Evolutionary conservation across 2,888 invertebrate species (phyloP).

Genomic region (Apocheima hispidaria): DNA sequence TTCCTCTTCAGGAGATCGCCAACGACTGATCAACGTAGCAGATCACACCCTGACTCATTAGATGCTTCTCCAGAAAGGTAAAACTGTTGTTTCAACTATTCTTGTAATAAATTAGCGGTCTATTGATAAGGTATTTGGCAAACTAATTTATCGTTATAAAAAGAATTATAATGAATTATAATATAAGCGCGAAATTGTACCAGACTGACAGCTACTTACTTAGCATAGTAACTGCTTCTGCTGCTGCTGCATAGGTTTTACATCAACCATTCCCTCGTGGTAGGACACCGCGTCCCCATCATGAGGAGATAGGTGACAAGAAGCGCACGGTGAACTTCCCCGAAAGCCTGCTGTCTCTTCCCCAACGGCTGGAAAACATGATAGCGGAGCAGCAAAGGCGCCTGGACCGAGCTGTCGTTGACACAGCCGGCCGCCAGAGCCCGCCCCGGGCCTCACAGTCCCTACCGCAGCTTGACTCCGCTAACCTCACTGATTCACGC

Average conservation of each 20-base stretch:
- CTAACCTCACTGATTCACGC: conserved; percentile 50
- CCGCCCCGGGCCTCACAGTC: conserved; percentile 66
- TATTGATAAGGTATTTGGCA: too few species aligned
- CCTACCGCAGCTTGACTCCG: conserved; percentile 65
- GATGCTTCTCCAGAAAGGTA: conserved; percentile 63
- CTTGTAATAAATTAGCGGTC: background rate
- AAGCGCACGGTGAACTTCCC: conserved; percentile 74
- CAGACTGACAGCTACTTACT: too few species aligned
- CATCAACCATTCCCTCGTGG: background rate
- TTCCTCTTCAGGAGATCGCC: conserved; percentile 56
- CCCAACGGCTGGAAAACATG: conserved; percentile 68
- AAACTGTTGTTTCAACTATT: background rate
- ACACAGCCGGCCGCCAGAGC: conserved; percentile 62
- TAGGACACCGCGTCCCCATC: conserved; percentile 59
- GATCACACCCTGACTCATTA: conserved; percentile 56
- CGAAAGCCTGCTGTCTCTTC: conserved; percentile 65
- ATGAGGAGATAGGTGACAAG: conserved; percentile 58
- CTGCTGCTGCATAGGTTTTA: too few species aligned
- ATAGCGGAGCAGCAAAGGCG: conserved; percentile 67
- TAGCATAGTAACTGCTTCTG: too few species aligned
- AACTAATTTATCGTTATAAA: too few species aligned
- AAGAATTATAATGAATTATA: too few species aligned
- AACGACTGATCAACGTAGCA: conserved; percentile 47
- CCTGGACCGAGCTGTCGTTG: conserved; percentile 63
- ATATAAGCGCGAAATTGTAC: too few species aligned